Evolutionary conservation across 2,113 vertebrate genomes (phyloP), one percentile per base, ranked within the genome.

Genomic region (Clarias magur): DNA sequence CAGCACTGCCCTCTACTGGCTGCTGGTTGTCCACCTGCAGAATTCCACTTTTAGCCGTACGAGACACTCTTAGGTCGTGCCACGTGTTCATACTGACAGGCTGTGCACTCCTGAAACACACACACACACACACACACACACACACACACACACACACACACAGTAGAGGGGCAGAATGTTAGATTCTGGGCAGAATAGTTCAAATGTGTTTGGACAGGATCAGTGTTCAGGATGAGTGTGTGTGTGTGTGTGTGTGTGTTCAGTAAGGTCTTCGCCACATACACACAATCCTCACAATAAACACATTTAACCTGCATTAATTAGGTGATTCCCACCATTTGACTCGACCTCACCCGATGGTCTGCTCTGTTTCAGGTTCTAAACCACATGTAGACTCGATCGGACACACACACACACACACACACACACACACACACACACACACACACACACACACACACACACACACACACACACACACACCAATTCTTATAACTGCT

Each of bases 1-100:
- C 96, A 59, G 98, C 95, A 91, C 96, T 97, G 30, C 96, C 97
- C 91, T 98, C 96, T 57, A 96, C 91, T 0, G 95, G 94, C 21
- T 90, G 96, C 92, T 99, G 98, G 75, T 94, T 95, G 89, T 99
- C 98, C 92, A 99, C 97, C 86, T 98, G 97, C 0, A 99, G 92
- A 92, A 98, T 97, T 0, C 98, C 98, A 4, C 96, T 98, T 93
- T 96, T 99, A 0, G 97, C 98, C 0, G 98, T 99, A 13, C 98
- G 97, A 54, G 97, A 98, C 16, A 97, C 96, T 60, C 92, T 95
- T 59, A 98, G 12, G 23, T 99, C 97, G 0, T 99, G 98, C 98
- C 98, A 99, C 0, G 94, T 91, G 63, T 96, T 94, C 84, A 98
- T 90, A 73, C 88, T 93, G 68, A 99, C 88, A 57, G 96, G 91